These are phyloP conservation scores for Porites rus DNA, from an alignment of 92 coral and sea anemone species.

Conservation along the genomic window DNA sequence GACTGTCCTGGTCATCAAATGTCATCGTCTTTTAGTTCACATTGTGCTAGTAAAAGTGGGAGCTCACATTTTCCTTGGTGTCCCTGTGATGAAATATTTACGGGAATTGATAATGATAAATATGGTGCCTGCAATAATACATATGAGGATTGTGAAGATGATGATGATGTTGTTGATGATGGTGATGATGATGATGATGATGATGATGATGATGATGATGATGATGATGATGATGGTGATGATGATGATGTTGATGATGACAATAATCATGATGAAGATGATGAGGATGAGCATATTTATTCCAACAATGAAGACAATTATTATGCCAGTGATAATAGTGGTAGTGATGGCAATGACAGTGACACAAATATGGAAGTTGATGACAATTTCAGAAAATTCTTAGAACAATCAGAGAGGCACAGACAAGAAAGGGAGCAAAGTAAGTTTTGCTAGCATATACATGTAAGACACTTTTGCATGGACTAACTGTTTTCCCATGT, in stretches of 20 bases:
- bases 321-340: not conserved
- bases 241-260: not conserved
- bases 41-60: not conserved
- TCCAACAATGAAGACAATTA: not conserved
- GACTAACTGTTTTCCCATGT: too few species aligned
- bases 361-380: slow-evolving; percentile 74
- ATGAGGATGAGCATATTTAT: not conserved
- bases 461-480: too few species aligned
- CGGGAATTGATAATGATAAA: not conserved
- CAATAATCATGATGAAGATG: not conserved
- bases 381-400: slow-evolving; percentile 83
- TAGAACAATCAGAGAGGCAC: slow-evolving; percentile 91
- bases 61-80: not conserved
- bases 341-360: slow-evolving; percentile 25
- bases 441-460: slow-evolving; percentile 5
- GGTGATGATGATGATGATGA: not conserved
- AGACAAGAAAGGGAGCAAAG: slow-evolving; percentile 91
- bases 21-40: not conserved
- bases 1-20: slow-evolving; percentile 8
- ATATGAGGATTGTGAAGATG: not conserved
- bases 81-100: not conserved
- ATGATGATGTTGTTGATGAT: not conserved
- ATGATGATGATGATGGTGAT: not conserved
- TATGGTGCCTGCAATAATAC: not conserved
- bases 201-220: not conserved